A percentile compares a stretch with the other conserved stretches of the same genome.
phyloP scores from a whole-genome alignment of 2,797 vertebrate species.

The Eidolon dupreanum region DNA sequence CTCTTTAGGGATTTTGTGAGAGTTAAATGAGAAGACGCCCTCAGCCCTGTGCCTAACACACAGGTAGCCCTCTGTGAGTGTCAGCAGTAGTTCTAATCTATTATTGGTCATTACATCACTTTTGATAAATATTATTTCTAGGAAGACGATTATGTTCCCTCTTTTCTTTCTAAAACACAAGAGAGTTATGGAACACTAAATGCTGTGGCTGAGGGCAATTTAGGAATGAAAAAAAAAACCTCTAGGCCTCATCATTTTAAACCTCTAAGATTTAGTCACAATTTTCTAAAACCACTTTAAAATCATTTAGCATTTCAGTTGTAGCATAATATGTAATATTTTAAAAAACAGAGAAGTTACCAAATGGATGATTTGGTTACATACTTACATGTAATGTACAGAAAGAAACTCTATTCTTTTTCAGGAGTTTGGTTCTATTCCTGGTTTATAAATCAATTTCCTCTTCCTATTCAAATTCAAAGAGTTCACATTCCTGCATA shows the following conservation, averaged over 20 bases:
- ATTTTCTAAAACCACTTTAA: slow-evolving; percentile 63
- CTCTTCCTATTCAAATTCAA: slow-evolving; percentile 76
- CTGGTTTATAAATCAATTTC: slow-evolving; percentile 82
- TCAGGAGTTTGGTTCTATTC: slow-evolving; percentile 65
- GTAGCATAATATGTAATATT: slow-evolving; percentile 41
- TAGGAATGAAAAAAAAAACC: slow-evolving; percentile 63
- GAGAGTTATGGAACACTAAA: slow-evolving; percentile 2
- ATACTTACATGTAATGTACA: slow-evolving; percentile 7
- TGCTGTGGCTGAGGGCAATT: slow-evolving; percentile 45
- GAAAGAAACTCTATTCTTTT: slow-evolving; percentile 67
- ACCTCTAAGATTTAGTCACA: slow-evolving; percentile 12
- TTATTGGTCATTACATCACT: neutral
- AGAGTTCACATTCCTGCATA: slow-evolving; percentile 80
- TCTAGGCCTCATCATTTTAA: slow-evolving; percentile 47
- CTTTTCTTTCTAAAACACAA: slow-evolving; percentile 19
- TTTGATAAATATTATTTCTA: neutral
- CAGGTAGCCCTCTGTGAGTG: neutral
- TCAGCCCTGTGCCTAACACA: accelerated
- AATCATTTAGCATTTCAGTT: slow-evolving; percentile 65
- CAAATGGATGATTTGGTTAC: slow-evolving; percentile 53
- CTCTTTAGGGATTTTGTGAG: neutral
- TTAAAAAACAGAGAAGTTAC: slow-evolving; percentile 66
- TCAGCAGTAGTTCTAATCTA: neutral
- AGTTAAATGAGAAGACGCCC: neutral
- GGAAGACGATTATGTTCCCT: slow-evolving; percentile 17